Base-by-base conservation (phyloP, 2,797 vertebrate genomes). In the Saxicola maurus region DNA sequence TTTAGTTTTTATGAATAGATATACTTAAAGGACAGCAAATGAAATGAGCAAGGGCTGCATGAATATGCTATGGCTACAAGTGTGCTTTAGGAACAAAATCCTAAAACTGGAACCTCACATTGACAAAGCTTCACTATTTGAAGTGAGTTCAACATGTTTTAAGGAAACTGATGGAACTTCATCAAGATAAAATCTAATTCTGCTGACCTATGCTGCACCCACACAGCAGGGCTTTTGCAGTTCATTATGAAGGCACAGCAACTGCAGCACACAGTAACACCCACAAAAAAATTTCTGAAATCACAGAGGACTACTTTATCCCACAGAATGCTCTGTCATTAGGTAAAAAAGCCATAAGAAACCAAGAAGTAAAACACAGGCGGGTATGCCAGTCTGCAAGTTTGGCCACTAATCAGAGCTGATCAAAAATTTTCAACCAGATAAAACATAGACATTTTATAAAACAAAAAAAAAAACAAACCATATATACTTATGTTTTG, bases 131-230 rank as follows among this genome's bases (percentile, higher is more conserved):
- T 68, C 42, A 15, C 25, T 59, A 6, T 85, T 75, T 87, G 28
- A 68, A 81, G 4, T 12, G 23, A 46, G 20, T 75, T 89, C 51
- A 72, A 31, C 13, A 42, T 56, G 31, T n/a, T 31, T 80, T 71
- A 56, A 78, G 51, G n/a, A 64, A 89, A 74, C 27, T 66, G 43
- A 10, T 72, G n/a, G 57, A 90, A 78, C 13, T 51, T 81, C 61
- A 74, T 82, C 38, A 85, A 67, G 62, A 85, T 49, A 74, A 82
- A 87, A 57, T 68, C 57, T 71, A 72, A 72, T 85, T 82, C 57
- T 89, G 55, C 46, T 72, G 79, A 72, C 48, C 62, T 68, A 23
- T 27, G 15, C 48, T 68, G 25, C 68, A 78, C 65, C 43, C 68
- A 78, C 69, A 42, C 59, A 75, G 31, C 3, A 7, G 18, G 60